These are phyloP conservation scores for Smittia sp. DNA, from an alignment of 2,888 invertebrate genomes.

Conservation along the genomic window DNA sequence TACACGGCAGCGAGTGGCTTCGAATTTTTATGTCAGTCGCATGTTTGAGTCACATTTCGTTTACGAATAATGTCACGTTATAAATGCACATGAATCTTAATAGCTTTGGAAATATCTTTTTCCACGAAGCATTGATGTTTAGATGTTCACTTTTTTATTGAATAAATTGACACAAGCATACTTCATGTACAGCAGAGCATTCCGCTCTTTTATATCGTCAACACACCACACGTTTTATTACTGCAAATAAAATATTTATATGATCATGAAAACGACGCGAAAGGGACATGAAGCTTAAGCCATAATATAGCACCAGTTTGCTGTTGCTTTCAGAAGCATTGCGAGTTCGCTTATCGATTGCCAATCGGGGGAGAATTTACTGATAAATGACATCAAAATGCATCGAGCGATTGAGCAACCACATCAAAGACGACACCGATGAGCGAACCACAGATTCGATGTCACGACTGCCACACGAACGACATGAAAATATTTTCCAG, in stretches of 20 bases:
- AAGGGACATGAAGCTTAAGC: not conserved
- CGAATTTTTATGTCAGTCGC: slow-evolving; percentile 27
- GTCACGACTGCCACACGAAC: not conserved
- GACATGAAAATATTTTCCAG: slow-evolving; percentile 13
- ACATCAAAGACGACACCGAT: no score
- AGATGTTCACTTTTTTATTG: slow-evolving; percentile 22
- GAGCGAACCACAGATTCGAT: not conserved
- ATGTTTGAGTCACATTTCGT: slow-evolving; percentile 28
- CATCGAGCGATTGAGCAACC: not conserved
- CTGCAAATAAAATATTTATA: slow-evolving; percentile 29
- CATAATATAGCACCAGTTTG: slow-evolving; percentile 12
- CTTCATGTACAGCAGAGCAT: not conserved
- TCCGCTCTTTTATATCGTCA: slow-evolving; percentile 15
- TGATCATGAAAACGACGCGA: not conserved
- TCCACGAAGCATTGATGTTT: not conserved
- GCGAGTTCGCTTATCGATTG: slow-evolving; percentile 16
- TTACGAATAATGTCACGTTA: slow-evolving; percentile 36
- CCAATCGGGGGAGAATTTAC: not conserved
- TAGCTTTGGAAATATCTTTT: slow-evolving; percentile 21
- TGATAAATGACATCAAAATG: not conserved
- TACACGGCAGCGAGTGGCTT: not conserved
- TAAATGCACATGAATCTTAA: slow-evolving; percentile 39
- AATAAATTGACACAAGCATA: slow-evolving; percentile 24
- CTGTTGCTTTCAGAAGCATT: not conserved
- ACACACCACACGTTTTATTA: slow-evolving; percentile 28